Base-by-base conservation (phyloP, 53 echinoderm and acorn worm genomes). In the Astropecten irregularis region DNA sequence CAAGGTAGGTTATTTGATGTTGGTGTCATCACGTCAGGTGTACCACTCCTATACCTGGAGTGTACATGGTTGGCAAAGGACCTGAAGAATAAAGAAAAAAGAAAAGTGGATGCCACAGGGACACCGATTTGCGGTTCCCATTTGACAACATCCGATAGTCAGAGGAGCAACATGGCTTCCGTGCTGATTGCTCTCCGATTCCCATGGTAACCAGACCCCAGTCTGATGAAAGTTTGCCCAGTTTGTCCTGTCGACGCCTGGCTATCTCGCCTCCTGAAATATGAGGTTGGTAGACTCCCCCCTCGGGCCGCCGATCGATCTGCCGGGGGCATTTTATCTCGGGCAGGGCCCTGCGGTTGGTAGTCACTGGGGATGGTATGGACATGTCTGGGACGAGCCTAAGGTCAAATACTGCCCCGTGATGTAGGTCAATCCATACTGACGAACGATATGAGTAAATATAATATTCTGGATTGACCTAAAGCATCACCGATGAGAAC, bases 191-290 rank as follows among this genome's bases (percentile, higher is more conserved):
- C 73, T 47, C 33, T 6, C 16, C 13, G 34, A 13, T 79, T 27
- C 49, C 79, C 79, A 59, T 60, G 60, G 79, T 44, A 79, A 79
- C 44, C 35, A 21, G 35, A 14, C 33, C 57, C 23, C 15, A 38
- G 51, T 39, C 40, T 29, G 79, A 62, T 62, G 62, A 59, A 79
- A 58, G 39, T 25, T 79, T 79, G 79, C 31, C 21, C 30, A 36
- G 61, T 59, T 61, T 79, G 46, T 19, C 74, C 79, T 62, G 62
- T 61, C 49, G 79, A 46, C 79, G 63, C 30, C 79, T 62, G 18
- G 79, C 31, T 31, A 79, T 26, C 25, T 56, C 74, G 1, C 57
- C 38, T 33, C 55, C 25, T 53, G 53, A 36, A 73, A 73, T 55
- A 33, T 53, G 34, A 73, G 73, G 73, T 73, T 35, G 50, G 73